Evolutionary conservation across 2,797 vertebrate species (phyloP), one percentile per base, ranked within the genome.

Genomic region (Coendou prehensilis): DNA sequence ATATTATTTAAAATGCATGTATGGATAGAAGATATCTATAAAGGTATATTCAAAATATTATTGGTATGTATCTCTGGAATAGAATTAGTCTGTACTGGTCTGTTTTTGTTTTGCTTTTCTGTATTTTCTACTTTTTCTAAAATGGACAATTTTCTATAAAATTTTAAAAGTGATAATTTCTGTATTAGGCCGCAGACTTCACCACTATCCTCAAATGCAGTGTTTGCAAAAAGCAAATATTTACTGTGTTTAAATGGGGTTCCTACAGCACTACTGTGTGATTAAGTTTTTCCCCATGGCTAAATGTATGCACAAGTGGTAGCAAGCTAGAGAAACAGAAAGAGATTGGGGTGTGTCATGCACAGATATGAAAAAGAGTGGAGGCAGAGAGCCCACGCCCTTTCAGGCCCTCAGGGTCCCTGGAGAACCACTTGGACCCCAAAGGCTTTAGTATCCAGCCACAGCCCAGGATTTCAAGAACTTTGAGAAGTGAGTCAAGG

Each of bases 401-500:
- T 9, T 86, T 86, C 18, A 57, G 41, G 37, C 18, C 45, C 63
- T 67, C 14, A 10, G 37, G 67, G 9, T 33, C 9, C 23, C 57
- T 57, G 41, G 41, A 87, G 50, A 92, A 47, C 8, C 26, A 75
- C 28, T 4, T 23, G n/a, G 30, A 9, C 37, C 50, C 90, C 63
- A 61, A 67, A 8, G 41, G 4, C 67, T 22, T 81, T 54, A 23
- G 8, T 59, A 84, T 20, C 57, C 28, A 91, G 85, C 33, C 61
- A 86, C 5, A 86, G 33, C 4, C 57, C 23, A 47, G 30, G 54
- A 75, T 97, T 98, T 95, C 97, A 97, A 96, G 97, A 91, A 97
- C 97, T 89, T 93, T 95, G 91, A 97, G 92, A 95, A 84, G 96
- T 98, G 98, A 98, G 96, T 98, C 97, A 98, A 93, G 33, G 91